Evolutionary conservation across 2,113 vertebrate species (phyloP).

Genomic region (Pedetes capensis): DNA sequence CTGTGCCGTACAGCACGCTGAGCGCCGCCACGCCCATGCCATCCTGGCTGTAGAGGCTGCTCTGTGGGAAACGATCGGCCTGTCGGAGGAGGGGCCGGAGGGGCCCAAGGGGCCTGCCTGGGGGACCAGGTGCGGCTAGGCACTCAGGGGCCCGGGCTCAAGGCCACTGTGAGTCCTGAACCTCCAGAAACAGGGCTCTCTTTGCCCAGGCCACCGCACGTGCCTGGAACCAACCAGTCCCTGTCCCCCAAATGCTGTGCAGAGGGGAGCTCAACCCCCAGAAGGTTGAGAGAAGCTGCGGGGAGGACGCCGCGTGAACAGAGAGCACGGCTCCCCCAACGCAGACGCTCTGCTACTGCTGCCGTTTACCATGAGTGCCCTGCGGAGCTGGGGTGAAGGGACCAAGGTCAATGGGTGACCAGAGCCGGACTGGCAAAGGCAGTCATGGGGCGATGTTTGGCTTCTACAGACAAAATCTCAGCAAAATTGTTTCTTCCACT

Average conservation of each 20-base stretch:
- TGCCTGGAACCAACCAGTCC: too few species aligned
- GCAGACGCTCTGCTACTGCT: not conserved
- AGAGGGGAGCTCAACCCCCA: too few species aligned
- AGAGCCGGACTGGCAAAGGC: not conserved
- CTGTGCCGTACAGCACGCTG: conserved; percentile 90
- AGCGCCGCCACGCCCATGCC: conserved; percentile 93
- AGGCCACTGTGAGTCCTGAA: not conserved
- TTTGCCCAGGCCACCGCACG: too few species aligned
- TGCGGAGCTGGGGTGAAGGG: not conserved
- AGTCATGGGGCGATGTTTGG: rapidly evolving
- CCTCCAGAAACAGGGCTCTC: not conserved
- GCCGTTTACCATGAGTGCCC: too few species aligned
- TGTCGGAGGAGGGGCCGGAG: not conserved
- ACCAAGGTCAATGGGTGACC: not conserved
- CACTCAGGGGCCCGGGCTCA: not conserved
- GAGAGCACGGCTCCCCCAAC: not conserved
- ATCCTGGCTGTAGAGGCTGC: conserved; percentile 91
- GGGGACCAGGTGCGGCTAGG: not conserved
- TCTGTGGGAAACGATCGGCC: conserved; percentile 82
- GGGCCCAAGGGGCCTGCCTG: rapidly evolving
- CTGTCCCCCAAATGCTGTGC: too few species aligned
- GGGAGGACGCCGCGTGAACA: not conserved
- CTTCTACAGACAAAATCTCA: not conserved
- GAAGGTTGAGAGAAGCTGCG: too few species aligned
- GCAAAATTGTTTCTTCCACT: not conserved